Evolutionary conservation across 2,888 invertebrate species (phyloP).

Genomic region (Agonopterix arenella): DNA sequence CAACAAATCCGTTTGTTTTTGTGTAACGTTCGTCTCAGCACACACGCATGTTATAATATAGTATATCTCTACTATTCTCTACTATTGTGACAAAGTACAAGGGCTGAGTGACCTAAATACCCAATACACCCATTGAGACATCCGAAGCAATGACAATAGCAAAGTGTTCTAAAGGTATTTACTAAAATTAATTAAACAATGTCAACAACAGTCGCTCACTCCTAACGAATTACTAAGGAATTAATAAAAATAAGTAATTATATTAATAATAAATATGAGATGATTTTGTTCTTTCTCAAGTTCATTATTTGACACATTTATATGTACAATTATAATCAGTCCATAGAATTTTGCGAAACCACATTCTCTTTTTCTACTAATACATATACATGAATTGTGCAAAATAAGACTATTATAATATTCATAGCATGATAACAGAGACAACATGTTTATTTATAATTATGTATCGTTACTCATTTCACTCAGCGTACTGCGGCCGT

Average conservation of each 20-base stretch:
- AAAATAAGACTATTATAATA: constrained; percentile 21
- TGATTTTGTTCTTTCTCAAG: constrained; percentile 62
- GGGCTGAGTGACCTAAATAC: too few relatives aligned
- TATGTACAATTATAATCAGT: constrained; percentile 69
- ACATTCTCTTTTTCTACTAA: constrained; percentile 18
- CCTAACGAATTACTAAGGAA: constrained; percentile 48
- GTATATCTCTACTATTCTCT: too few relatives aligned
- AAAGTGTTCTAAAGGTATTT: constrained; percentile 25
- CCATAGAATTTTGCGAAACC: constrained; percentile 44
- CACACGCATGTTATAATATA: too few relatives aligned
- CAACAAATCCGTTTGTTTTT: too few relatives aligned
- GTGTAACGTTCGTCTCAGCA: too few relatives aligned
- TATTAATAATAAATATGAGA: constrained; percentile 66
- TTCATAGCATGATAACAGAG: too few relatives aligned
- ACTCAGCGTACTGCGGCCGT: too few relatives aligned
- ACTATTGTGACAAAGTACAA: too few relatives aligned
- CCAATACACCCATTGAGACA: constrained; percentile 27
- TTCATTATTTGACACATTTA: constrained; percentile 38
- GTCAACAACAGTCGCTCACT: constrained; percentile 51
- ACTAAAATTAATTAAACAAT: constrained; percentile 52
- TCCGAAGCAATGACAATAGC: constrained; percentile 24
- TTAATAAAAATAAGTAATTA: constrained; percentile 22
- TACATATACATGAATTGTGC: constrained; percentile 29
- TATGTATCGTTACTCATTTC: too few relatives aligned
- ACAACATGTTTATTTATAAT: too few relatives aligned